Base-by-base conservation (phyloP, 2,797 vertebrate genomes). In the Rousettus madagascariensis region DNA sequence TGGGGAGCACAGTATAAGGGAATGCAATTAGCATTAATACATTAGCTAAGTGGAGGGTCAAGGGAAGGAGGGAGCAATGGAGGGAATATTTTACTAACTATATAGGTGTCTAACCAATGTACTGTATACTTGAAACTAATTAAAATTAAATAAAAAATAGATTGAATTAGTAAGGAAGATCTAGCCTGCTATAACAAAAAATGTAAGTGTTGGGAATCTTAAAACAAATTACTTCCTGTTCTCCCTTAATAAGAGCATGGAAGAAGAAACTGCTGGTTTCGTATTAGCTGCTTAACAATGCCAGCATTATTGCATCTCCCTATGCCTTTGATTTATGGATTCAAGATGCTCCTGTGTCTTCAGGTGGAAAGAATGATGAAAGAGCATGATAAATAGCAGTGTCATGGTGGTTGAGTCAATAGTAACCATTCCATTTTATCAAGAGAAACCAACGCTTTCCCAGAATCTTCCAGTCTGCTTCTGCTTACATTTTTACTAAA, bases 311-410 rank as follows among this genome's bases (percentile, higher is more conserved):
- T 51, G 0, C 4, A 65, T 26, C 2, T 33, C 19, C 13, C 26
- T 55, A 43, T 13, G 17, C 2, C 26, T 36, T 82, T 36, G 1
- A 6, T 57, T 46, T 36, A 38, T 16, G 20, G 20, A 19, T 15
- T 38, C 28, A 8, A 43, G 16, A n/a, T 22, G 3, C 3, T 9
- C 38, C 10, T 28, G 4, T 3, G 6, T 6, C 2, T 80, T 75
- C 26, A 61, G 4, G 1, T 30, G 61, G 28, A 49, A 75, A 66
- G 12, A 77, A 20, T 51, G 19, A 46, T 2, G 13, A 6, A 80
- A 65, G 6, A 13, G 7, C 10, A 0, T 3, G 6, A 4, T 1
- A 11, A 33, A 59, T 43, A 65, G 36, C 4, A 53, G 5, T 2
- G 24, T 16, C 2, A 9, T 49, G 2, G 6, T 38, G 1, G 5